Conservation (phyloP, 2,797 vertebrate genomes). For the Hyperoplus immaculatus region DNA sequence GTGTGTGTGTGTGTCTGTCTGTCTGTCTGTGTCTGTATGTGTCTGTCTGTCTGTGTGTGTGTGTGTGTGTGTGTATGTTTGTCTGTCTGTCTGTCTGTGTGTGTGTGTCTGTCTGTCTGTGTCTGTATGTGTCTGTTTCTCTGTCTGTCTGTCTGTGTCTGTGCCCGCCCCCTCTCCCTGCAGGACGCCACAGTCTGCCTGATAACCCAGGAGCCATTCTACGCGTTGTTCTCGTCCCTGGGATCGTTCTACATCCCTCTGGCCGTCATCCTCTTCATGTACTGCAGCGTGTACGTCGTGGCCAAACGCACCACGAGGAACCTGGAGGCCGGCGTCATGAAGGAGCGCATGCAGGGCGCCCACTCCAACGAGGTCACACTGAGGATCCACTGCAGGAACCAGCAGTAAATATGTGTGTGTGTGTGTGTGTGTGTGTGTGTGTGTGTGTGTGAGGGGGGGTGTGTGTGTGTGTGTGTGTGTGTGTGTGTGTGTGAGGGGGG, state of each 20-base stretch:
- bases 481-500: too few relatives aligned
- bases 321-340: slow-evolving; percentile 95
- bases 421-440: too few relatives aligned
- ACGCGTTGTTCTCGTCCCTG: slow-evolving; percentile 95
- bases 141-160: too few relatives aligned
- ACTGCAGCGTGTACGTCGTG: slow-evolving; percentile 94
- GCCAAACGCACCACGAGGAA: slow-evolving; percentile 96
- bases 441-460: too few relatives aligned
- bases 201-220: slow-evolving; percentile 95
- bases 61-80: too few relatives aligned
- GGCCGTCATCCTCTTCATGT: slow-evolving; percentile 94
- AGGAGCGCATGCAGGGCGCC: slow-evolving; percentile 89
- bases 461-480: too few relatives aligned
- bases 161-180: background rate
- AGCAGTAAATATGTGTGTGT: slow-evolving; percentile 62
- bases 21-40: too few relatives aligned
- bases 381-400: slow-evolving; percentile 92
- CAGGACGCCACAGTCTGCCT: slow-evolving; percentile 91
- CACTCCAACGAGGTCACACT: slow-evolving; percentile 94
- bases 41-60: too few relatives aligned
- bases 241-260: slow-evolving; percentile 96
- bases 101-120: too few relatives aligned
- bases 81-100: too few relatives aligned
- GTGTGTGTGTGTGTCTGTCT: too few relatives aligned
- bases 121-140: too few relatives aligned